phyloP scores from a whole-genome alignment of 2,797 vertebrate genomes.

The Etheostoma nigrum region DNA sequence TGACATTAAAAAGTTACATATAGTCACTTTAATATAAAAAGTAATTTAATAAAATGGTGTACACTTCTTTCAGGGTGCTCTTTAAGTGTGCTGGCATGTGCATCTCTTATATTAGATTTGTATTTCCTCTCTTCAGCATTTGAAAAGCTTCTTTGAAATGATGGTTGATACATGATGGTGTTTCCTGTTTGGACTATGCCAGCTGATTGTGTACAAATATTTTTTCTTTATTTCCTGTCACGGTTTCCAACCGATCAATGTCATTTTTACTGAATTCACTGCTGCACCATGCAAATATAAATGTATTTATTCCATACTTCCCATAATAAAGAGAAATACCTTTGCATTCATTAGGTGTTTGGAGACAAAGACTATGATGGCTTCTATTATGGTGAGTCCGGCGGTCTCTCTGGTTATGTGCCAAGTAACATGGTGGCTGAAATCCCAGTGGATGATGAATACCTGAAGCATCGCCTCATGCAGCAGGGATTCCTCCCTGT shows the following conservation, averaged over 20 bases:
- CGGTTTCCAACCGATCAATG: conserved; percentile 29
- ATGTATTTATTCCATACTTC: not conserved
- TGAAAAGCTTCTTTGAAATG: conserved; percentile 41
- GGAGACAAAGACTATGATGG: conserved; percentile 95
- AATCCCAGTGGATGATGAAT: conserved; percentile 88
- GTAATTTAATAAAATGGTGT: not conserved
- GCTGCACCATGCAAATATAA: not conserved
- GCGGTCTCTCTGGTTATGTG: conserved; percentile 90
- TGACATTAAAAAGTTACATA: no score
- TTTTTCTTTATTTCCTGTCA: conserved; percentile 64
- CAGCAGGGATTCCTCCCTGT: conserved; percentile 87
- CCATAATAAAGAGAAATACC: not conserved
- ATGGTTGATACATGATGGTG: conserved; percentile 5
- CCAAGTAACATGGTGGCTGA: conserved; percentile 98
- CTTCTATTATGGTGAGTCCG: conserved; percentile 92
- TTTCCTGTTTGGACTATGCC: conserved; percentile 66
- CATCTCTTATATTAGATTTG: not conserved
- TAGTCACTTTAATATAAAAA: no score
- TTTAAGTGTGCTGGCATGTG: not conserved
- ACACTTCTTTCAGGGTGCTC: not conserved
- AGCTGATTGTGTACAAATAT: conserved; percentile 18
- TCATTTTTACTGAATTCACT: conserved; percentile 25
- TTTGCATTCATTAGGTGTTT: conserved; percentile 83
- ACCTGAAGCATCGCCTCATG: conserved; percentile 86
- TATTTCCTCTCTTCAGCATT: conserved; percentile 45